phyloP scores from a whole-genome alignment of 2,113 vertebrate genomes.

The Hepsetus odoe region DNA sequence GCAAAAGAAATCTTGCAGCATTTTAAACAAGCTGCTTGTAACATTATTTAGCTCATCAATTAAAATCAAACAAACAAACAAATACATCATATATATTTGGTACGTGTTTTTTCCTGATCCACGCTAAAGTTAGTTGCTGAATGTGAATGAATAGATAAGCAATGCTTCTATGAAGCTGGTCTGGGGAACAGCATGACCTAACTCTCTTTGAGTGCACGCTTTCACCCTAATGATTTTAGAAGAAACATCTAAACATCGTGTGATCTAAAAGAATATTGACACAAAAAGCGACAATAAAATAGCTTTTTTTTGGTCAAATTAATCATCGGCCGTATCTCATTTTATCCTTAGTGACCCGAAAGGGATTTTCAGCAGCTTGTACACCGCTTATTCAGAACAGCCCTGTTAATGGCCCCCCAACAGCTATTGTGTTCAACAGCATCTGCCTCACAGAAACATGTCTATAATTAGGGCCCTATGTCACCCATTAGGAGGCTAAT shows the following conservation, averaged over 20 bases:
- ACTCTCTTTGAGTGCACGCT: not conserved
- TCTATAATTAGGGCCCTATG: conserved; percentile 81
- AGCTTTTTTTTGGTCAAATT: conserved; percentile 61
- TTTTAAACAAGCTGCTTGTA: too few relatives aligned
- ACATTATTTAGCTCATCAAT: too few relatives aligned
- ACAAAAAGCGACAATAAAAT: not conserved
- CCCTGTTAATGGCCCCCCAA: conserved; percentile 83
- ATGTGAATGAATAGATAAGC: not conserved
- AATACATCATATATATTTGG: too few relatives aligned
- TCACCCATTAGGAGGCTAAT: conserved; percentile 79
- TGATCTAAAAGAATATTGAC: not conserved
- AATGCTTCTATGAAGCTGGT: not conserved
- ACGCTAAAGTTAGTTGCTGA: not conserved
- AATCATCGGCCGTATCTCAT: too few relatives aligned
- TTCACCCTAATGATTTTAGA: not conserved
- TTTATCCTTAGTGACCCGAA: conserved; percentile 86
- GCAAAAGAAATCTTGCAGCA: too few relatives aligned
- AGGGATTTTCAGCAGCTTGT: conserved; percentile 83
- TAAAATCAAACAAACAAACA: too few relatives aligned
- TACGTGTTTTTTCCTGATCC: too few relatives aligned
- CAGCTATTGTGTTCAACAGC: conserved; percentile 80
- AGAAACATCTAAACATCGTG: conserved; percentile 4
- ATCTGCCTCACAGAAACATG: conserved; percentile 81
- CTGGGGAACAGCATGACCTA: not conserved
- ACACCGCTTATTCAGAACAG: conserved; percentile 87